Conservation (phyloP, 1,140 invertebrate genomes). For the Lepidostoma basale region DNA sequence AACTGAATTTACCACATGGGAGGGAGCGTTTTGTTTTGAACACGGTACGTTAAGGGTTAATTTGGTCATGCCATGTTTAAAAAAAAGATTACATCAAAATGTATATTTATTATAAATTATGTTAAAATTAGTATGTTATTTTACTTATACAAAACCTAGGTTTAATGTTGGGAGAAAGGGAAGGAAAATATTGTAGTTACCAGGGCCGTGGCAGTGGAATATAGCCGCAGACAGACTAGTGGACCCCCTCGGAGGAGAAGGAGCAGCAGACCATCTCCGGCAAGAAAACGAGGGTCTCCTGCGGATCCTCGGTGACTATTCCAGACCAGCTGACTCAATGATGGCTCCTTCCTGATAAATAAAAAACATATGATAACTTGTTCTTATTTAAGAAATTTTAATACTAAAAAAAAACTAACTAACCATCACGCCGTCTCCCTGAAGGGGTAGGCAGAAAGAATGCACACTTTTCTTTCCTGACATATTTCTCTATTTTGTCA, state of each 20-base stretch:
- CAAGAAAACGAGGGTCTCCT: slow-evolving; percentile 16
- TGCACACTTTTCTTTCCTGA: too few species aligned
- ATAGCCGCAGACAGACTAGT: slow-evolving; percentile 34
- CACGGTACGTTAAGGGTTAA: too few species aligned
- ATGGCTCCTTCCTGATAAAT: slow-evolving; percentile 37
- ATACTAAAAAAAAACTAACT: neutral
- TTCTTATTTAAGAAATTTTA: neutral
- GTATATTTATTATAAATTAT: too few species aligned
- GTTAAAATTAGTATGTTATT: neutral
- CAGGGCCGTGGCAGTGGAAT: slow-evolving; percentile 19
- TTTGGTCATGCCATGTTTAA: too few species aligned
- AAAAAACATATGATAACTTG: neutral
- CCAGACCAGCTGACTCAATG: slow-evolving; percentile 37
- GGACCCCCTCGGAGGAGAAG: slow-evolving; percentile 38
- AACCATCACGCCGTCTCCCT: too few species aligned
- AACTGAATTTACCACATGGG: too few species aligned
- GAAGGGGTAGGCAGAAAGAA: too few species aligned
- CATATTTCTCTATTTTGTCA: too few species aligned
- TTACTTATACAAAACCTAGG: neutral
- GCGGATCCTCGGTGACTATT: slow-evolving; percentile 12
- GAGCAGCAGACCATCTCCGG: slow-evolving; percentile 35
- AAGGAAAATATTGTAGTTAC: too few species aligned
- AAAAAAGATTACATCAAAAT: too few species aligned
- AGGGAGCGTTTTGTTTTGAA: too few species aligned
- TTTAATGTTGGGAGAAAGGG: too few species aligned